Base-by-base conservation (phyloP, 2,888 invertebrate species). In the Ormyrus nitidulus region DNA sequence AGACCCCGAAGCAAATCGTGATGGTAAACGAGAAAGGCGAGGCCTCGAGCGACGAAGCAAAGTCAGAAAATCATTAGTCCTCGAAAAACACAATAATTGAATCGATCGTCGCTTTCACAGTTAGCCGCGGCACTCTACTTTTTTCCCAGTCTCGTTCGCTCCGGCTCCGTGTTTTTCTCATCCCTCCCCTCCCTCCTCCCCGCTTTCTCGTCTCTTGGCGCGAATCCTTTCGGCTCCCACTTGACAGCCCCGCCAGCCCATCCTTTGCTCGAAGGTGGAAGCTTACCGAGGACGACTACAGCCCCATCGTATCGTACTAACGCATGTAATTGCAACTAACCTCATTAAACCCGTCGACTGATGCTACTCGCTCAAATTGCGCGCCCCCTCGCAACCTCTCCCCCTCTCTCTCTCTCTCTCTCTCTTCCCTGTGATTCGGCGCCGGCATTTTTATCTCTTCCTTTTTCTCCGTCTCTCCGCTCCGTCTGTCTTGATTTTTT, bases 271-370 rank as follows among this genome's bases (percentile, higher is more conserved):
- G 46, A 53, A 61, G 59, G 54, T 61, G 59, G 13, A 71, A 71
- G 65, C 65, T 77, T 71, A 77, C 51, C 44, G 44, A 44, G 70
- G 68, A 49, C 54, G 11, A 53, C 59, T 19, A 48, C 46, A 7
- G 78, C 73, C 69, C 74, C 59, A 34, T 54, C 59, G 75, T 66
- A 76, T 80, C 80, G 87, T 86, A 86, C 87, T 88, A 89, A 89
- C 88, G 88, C 88, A 89, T 88, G 87, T 89, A 90, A 90, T 90
- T 90, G 88, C 87, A 88, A 86, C 87, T 89, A 90, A 90, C 88
- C 85, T 88, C 87, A 89, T 90, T 90, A 90, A 88, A 88, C 86
- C 85, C 86, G 85, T 83, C 88, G 88, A 86, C 88, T 87, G 88
- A 89, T 88, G 86, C 85, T 85, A 87, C 87, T 87, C 87, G 85